Conservation (phyloP, 2,888 invertebrate species). For the Eudemis profundana region DNA sequence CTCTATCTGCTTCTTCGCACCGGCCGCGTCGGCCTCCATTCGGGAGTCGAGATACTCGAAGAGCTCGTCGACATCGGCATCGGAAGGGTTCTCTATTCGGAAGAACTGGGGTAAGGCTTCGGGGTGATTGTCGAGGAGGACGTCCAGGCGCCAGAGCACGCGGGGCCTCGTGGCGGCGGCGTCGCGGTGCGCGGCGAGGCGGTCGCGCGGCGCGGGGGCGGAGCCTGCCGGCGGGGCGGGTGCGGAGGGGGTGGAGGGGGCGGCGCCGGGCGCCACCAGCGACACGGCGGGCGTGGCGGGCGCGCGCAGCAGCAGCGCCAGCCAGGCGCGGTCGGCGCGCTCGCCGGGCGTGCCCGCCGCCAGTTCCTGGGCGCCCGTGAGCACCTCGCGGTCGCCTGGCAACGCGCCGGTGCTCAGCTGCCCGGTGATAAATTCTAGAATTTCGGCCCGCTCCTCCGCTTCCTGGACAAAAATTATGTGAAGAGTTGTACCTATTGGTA, state of each 20-base stretch:
- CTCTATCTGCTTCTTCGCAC: slow-evolving; percentile 51
- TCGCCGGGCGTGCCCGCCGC: slow-evolving; percentile 61
- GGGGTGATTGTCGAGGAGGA: slow-evolving; percentile 56
- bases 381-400: slow-evolving; percentile 70
- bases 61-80: slow-evolving; percentile 69
- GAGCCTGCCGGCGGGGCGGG: slow-evolving; percentile 45
- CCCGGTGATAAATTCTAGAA: slow-evolving; percentile 73
- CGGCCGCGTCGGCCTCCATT: slow-evolving; percentile 54
- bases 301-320: slow-evolving; percentile 57
- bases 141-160: slow-evolving; percentile 66
- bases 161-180: slow-evolving; percentile 59
- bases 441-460: slow-evolving; percentile 66
- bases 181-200: slow-evolving; percentile 38
- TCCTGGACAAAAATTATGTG: slow-evolving; percentile 60
- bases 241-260: slow-evolving; percentile 49
- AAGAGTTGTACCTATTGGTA: neutral
- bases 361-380: slow-evolving; percentile 60
- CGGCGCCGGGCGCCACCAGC: slow-evolving; percentile 63
- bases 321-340: slow-evolving; percentile 73
- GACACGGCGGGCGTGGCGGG: slow-evolving; percentile 51
- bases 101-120: slow-evolving; percentile 66
- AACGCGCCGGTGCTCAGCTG: slow-evolving; percentile 70
- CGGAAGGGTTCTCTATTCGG: slow-evolving; percentile 62
- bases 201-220: slow-evolving; percentile 44
- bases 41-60: slow-evolving; percentile 67